Evolutionary conservation across 2,888 invertebrate species (phyloP).

Genomic region (Laspeyria flexula): DNA sequence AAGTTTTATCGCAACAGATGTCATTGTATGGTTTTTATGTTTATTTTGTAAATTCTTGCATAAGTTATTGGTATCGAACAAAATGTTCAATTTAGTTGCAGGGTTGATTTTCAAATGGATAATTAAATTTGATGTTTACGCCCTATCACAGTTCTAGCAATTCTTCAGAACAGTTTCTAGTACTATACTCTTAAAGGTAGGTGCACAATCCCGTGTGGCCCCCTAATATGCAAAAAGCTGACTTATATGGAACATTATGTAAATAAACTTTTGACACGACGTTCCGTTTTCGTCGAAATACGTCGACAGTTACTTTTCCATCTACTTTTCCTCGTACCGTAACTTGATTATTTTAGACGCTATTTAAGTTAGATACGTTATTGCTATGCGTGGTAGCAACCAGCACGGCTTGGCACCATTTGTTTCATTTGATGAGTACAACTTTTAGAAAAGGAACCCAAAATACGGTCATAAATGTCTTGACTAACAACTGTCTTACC

Average conservation of each 20-base stretch:
- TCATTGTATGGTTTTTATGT: too few species aligned
- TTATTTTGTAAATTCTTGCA: too few species aligned
- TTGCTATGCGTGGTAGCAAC: slow-evolving; percentile 28
- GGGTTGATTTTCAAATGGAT: too few species aligned
- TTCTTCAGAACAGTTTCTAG: too few species aligned
- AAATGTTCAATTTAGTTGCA: too few species aligned
- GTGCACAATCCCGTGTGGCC: too few species aligned
- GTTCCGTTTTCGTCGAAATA: not conserved
- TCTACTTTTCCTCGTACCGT: not conserved
- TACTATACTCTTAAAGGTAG: too few species aligned
- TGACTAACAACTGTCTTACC: not conserved
- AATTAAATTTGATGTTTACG: too few species aligned
- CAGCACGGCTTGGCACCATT: slow-evolving; percentile 22
- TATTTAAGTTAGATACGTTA: slow-evolving; percentile 33
- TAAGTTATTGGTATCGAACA: too few species aligned
- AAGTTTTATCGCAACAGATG: too few species aligned
- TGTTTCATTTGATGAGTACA: slow-evolving; percentile 11
- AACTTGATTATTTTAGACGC: slow-evolving; percentile 2
- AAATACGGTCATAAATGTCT: not conserved
- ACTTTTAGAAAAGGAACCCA: not conserved
- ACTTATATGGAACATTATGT: not conserved
- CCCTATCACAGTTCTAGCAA: too few species aligned
- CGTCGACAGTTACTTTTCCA: not conserved
- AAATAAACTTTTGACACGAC: not conserved
- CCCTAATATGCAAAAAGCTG: too few species aligned